Evolutionary conservation across 2,888 invertebrate genomes (phyloP).

Genomic region (Trichopria drosophilae): DNA sequence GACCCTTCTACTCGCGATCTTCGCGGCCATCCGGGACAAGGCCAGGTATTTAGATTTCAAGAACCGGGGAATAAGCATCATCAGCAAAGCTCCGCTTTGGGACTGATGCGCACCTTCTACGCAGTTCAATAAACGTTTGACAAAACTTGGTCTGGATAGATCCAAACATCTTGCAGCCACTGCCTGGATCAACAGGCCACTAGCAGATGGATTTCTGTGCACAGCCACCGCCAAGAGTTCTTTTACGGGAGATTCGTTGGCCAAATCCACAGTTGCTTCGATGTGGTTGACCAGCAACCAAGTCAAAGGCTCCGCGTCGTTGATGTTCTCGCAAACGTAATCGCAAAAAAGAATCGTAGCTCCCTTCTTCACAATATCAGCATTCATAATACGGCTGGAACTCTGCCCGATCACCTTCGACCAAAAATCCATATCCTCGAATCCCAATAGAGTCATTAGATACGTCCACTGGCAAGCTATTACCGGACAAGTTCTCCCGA

Average conservation of each 20-base stretch:
- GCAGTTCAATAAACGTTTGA: constrained; percentile 70
- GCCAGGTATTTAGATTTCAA: constrained; percentile 71
- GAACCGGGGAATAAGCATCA: constrained; percentile 66
- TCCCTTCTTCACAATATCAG: constrained; percentile 69
- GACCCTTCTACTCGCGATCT: constrained; percentile 71
- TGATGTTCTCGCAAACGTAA: constrained; percentile 74
- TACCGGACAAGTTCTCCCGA: constrained; percentile 65
- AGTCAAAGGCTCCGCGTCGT: constrained; percentile 72
- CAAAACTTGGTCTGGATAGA: constrained; percentile 67
- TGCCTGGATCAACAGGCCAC: constrained; percentile 73
- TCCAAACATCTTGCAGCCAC: constrained; percentile 67
- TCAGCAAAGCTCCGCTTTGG: constrained; percentile 74
- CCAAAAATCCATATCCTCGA: constrained; percentile 74
- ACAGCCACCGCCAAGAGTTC: constrained; percentile 66
- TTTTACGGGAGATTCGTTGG: constrained; percentile 68
- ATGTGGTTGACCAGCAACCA: constrained; percentile 79
- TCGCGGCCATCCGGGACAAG: constrained; percentile 69
- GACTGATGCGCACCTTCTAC: constrained; percentile 70
- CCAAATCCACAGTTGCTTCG: constrained; percentile 67
- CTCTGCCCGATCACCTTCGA: constrained; percentile 57
- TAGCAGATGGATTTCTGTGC: constrained; percentile 68
- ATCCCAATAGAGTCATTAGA: constrained; percentile 73
- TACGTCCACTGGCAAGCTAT: constrained; percentile 79
- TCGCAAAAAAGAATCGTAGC: constrained; percentile 77
- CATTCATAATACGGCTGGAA: constrained; percentile 55